Conservation (phyloP, 2,797 vertebrate species). For the Vipera latastei region DNA sequence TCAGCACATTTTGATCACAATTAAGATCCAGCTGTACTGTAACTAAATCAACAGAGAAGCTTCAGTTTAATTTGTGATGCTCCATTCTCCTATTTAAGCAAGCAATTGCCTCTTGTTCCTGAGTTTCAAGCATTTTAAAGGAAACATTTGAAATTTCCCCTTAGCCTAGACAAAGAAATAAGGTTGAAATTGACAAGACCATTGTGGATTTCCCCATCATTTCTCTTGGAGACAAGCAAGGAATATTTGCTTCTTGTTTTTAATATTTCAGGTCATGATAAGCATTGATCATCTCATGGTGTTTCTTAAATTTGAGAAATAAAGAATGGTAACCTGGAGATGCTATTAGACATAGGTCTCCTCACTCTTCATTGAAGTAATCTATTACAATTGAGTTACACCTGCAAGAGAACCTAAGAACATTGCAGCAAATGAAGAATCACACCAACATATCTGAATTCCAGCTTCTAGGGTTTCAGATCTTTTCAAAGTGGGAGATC, state of each 20-base stretch:
- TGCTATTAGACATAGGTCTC: background rate
- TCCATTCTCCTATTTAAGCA: background rate
- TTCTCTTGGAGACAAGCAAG: background rate
- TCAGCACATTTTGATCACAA: background rate
- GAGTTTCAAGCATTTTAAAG: background rate
- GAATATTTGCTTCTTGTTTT: background rate
- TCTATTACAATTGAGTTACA: background rate
- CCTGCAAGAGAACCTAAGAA: background rate
- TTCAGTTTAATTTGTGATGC: background rate
- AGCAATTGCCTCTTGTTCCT: background rate
- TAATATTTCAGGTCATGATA: background rate
- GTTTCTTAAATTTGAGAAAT: background rate
- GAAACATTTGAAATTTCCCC: background rate
- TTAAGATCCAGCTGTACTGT: background rate
- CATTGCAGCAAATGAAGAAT: constrained; percentile 11
- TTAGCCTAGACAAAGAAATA: background rate
- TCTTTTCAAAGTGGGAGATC: constrained; percentile 14
- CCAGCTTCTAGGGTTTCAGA: constrained; percentile 49
- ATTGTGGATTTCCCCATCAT: background rate
- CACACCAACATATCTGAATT: constrained; percentile 20
- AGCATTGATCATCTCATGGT: background rate
- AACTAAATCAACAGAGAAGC: background rate
- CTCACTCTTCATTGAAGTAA: background rate
- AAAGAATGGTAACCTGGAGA: background rate
- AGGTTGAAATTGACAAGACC: background rate